Conservation (phyloP, 2,797 vertebrate species). For the Ispidina lecontei region DNA sequence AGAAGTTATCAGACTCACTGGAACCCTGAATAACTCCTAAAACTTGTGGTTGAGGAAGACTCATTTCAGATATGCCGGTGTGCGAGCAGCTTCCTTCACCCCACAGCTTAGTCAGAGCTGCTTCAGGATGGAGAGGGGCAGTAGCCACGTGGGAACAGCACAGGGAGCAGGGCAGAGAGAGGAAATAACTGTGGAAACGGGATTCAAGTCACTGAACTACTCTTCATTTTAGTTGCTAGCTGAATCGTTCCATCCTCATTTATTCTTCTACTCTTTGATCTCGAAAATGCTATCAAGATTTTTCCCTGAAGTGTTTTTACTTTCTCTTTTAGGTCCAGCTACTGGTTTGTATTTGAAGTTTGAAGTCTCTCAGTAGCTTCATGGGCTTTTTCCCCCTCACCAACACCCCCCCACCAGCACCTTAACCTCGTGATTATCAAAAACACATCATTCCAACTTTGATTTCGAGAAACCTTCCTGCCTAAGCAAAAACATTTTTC, state of each 20-base stretch:
- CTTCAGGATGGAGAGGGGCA: neutral
- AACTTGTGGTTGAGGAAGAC: neutral
- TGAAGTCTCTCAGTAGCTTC: neutral
- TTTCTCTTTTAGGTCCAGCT: neutral
- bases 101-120: neutral
- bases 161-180: neutral
- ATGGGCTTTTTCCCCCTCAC: neutral
- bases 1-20: neutral
- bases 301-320: neutral
- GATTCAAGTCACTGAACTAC: neutral
- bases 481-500: neutral
- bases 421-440: neutral
- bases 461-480: neutral
- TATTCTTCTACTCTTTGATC: neutral
- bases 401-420: neutral
- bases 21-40: too few species aligned
- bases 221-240: neutral
- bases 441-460: neutral
- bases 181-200: neutral
- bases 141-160: neutral
- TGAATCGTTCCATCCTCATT: neutral
- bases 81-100: neutral
- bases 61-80: neutral
- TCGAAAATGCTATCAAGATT: neutral
- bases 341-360: neutral